Percentiles rank a stretch among this genome's conserved stretches.
Evolutionary conservation across 2,113 vertebrate genomes (phyloP).

Genomic region (Ailurus styani): DNA sequence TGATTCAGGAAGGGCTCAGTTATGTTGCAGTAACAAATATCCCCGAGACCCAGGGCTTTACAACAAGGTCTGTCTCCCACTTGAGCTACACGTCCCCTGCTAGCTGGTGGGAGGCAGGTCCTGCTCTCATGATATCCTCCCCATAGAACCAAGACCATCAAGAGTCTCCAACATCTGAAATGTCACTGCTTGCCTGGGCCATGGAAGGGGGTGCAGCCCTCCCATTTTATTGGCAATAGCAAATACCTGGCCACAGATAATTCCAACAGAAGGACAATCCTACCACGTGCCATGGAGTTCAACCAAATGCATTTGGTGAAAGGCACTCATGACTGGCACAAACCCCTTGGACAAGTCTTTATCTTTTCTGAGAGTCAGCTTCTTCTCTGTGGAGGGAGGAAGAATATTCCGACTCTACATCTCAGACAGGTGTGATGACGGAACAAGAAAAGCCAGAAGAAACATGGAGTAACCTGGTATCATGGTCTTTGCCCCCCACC

Average conservation of each 20-base stretch:
- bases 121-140: not conserved
- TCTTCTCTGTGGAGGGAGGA: not conserved
- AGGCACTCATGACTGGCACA: not conserved
- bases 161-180: not conserved
- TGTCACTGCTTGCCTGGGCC: not conserved
- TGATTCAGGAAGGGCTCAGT: not conserved
- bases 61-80: not conserved
- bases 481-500: not conserved
- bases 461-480: not conserved
- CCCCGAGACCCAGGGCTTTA: not conserved
- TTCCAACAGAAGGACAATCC: not conserved
- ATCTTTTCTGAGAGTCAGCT: not conserved
- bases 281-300: not conserved
- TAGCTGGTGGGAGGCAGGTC: not conserved
- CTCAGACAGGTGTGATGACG: not conserved
- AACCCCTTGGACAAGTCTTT: not conserved
- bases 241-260: not conserved
- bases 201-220: no score
- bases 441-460: not conserved
- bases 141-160: not conserved
- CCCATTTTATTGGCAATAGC: not conserved
- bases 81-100: not conserved
- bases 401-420: no score
- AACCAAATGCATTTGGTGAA: not conserved
- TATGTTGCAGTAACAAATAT: not conserved